Percentiles rank a stretch among this genome's conserved stretches.
phyloP scores from a whole-genome alignment of 2,888 invertebrate genomes.

The Drosophila flavopinicola region DNA sequence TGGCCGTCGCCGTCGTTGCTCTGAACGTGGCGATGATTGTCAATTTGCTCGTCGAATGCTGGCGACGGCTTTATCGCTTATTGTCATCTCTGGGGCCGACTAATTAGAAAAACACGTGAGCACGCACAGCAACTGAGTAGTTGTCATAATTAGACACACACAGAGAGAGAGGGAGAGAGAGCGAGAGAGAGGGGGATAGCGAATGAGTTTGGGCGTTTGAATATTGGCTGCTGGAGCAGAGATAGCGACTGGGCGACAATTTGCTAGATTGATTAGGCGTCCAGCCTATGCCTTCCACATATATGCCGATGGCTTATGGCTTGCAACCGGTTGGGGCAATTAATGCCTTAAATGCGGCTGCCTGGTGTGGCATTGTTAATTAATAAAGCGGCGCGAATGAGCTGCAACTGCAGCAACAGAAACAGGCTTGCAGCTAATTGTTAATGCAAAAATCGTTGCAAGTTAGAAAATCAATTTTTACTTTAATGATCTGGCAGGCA shows the following conservation, averaged over 20 bases:
- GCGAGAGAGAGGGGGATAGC: neutral
- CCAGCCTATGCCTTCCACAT: slow-evolving; percentile 52
- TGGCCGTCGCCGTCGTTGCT: neutral
- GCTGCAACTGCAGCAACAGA: slow-evolving; percentile 27
- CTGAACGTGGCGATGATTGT: slow-evolving; percentile 81
- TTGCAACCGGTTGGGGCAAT: slow-evolving; percentile 67
- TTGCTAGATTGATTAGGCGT: slow-evolving; percentile 79
- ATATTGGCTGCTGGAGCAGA: slow-evolving; percentile 50
- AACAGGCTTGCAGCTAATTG: slow-evolving; percentile 70
- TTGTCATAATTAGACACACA: slow-evolving; percentile 75
- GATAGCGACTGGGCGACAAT: slow-evolving; percentile 73
- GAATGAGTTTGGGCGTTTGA: slow-evolving; percentile 44
- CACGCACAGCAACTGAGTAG: slow-evolving; percentile 72
- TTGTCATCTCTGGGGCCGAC: slow-evolving; percentile 68
- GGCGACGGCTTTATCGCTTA: slow-evolving; percentile 73
- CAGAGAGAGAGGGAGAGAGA: slow-evolving; percentile 12
- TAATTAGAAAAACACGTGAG: slow-evolving; percentile 79
- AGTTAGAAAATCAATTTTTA: slow-evolving; percentile 80
- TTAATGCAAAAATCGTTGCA: slow-evolving; percentile 79
- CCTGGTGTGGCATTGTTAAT: slow-evolving; percentile 80
- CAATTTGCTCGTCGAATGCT: slow-evolving; percentile 69
- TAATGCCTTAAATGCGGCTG: slow-evolving; percentile 77
- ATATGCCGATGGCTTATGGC: neutral
- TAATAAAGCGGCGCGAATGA: slow-evolving; percentile 67
- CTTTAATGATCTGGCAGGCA: slow-evolving; percentile 75